Evolutionary conservation across 2,888 invertebrate genomes (phyloP), one percentile per base, ranked within the genome.

Genomic region (Pemphredon lugubris): DNA sequence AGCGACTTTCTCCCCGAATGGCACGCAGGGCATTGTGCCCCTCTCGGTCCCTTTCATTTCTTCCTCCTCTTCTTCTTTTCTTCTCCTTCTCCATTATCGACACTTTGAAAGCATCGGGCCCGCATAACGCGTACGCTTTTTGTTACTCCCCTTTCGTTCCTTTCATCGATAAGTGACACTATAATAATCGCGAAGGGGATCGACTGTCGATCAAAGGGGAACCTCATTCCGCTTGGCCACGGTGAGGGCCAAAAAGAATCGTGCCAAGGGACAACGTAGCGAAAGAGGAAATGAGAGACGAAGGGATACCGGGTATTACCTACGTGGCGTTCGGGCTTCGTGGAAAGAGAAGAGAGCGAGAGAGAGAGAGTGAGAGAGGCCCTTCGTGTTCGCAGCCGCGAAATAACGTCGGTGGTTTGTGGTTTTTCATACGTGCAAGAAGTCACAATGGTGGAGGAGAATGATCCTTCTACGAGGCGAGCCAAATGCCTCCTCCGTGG

Each of bases 381-480:
- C 72, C 68, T 81, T 74, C 81, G 76, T 81, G 80, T 81, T 81
- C 79, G 72, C 81, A 79, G 81, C 81, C 81, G 81, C 82, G 81
- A 83, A 83, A 84, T 84, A 73, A 81, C 78, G 75, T 72, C 61
- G 72, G 82, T 61, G 84, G 82, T 84, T 84, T 82, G 83, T 77
- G 83, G 84, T 84, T 84, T 84, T 83, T 82, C 82, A 82, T 84
- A 83, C 78, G 78, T 73, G 83, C 81, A 77, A 82, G 74, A 84
- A 83, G 77, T 79, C 82, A 83, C 81, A 83, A 79, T 75, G 73
- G 77, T 66, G 75, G 63, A 73, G 63, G 67, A 82, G 68, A n/a
- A n/a, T 64, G 82, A 79, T 73, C 60, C 73, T 48, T 74, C 60
- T 68, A 67, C 67, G 65, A 64, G 64, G 61, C 58, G 39, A 60